phyloP scores from a whole-genome alignment of 35 echinoderm and acorn worm species.

The Acanthaster planci region DNA sequence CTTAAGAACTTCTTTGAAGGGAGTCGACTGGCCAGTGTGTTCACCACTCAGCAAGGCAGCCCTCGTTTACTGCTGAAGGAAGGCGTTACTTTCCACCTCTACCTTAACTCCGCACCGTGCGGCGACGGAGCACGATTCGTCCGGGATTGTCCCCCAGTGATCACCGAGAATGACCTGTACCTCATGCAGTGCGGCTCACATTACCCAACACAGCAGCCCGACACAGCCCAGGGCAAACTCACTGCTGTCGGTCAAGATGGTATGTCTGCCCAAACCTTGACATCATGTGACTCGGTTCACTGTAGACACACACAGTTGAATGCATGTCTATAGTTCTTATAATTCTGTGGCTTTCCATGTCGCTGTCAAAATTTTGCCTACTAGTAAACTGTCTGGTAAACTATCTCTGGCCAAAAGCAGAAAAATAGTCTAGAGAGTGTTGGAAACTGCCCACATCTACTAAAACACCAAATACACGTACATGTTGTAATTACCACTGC shows the following conservation, averaged over 20 bases:
- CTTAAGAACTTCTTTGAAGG: constrained; percentile 73
- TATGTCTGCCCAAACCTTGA: not conserved
- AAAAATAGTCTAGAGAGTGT: too few species aligned
- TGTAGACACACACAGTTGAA: too few species aligned
- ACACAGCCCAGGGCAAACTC: constrained; percentile 30
- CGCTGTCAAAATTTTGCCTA: too few species aligned
- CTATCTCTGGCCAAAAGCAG: too few species aligned
- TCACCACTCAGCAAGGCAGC: constrained; percentile 28
- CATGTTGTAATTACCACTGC: too few species aligned
- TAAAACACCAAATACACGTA: too few species aligned
- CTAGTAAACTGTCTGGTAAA: too few species aligned
- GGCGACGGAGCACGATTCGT: constrained; percentile 81
- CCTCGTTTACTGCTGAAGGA: constrained; percentile 58
- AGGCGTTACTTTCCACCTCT: constrained; percentile 75
- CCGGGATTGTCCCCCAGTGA: not conserved
- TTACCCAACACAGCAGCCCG: constrained; percentile 36
- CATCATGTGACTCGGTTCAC: too few species aligned
- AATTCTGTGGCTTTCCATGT: too few species aligned
- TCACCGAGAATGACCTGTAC: constrained; percentile 44
- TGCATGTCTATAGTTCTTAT: too few species aligned
- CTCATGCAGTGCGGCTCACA: constrained; percentile 51
- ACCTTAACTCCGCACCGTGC: constrained; percentile 81
- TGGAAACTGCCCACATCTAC: too few species aligned
- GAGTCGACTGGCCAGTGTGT: constrained; percentile 43
- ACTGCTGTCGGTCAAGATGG: not conserved